Base-by-base conservation (phyloP, 1,140 invertebrate genomes). In the Melitaea cinxia region DNA sequence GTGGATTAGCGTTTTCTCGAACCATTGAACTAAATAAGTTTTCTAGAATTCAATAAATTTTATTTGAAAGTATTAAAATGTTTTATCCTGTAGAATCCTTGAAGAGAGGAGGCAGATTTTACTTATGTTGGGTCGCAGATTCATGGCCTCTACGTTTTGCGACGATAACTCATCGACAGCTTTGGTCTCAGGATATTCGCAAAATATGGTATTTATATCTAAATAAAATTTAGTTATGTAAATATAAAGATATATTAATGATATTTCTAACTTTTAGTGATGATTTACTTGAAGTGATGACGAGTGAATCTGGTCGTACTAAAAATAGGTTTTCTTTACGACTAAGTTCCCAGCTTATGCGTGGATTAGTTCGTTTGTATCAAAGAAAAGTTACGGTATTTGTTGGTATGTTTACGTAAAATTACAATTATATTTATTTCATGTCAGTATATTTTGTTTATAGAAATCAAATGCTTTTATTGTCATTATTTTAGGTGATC, bases 91-190 rank as follows among this genome's bases (percentile, higher is more conserved):
- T 76, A 0, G 78, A 82, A 33, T 84, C 83, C 4, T 74, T 90
- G 23, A 80, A 73, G 63, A 72, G 76, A 68, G 86, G 86, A 5
- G 88, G 88, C 19, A 79, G 80, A 67, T 90, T 90, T 81, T 85
- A 90, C 72, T 77, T 89, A 54, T 88, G 83, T 54, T 90, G 88
- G 88, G 77, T 90, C 2, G 88, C 86, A 23, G 88, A 90, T 68
- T 86, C 88, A 6, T 90, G 88, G 88, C 88, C 88, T 17, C 54
- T 78, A 24, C 78, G 88, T 50, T 90, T 90, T 81, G 77, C 80
- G 9, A 75, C 76, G 24, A 81, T 88, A 63, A 83, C 80, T 24
- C 81, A 82, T 5, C 75, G 78, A 6, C 86, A 89, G 57, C 69
- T 90, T 47, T 84, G 80, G 80, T 83, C 86, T 3, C 81, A 84